These are phyloP conservation scores for Saguinus oedipus DNA, from an alignment of 2,797 vertebrate genomes.

Conservation along the genomic window DNA sequence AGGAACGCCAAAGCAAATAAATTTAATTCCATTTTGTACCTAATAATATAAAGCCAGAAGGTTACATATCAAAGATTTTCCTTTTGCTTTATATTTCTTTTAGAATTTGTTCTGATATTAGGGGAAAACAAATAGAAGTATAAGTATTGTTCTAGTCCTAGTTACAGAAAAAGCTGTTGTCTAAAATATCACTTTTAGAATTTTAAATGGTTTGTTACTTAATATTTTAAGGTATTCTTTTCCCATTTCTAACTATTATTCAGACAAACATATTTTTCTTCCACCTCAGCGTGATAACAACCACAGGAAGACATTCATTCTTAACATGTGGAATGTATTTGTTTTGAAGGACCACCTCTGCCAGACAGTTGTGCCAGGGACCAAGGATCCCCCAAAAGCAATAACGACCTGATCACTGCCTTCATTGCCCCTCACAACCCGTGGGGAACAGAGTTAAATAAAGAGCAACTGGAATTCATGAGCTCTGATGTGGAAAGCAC, in stretches of 20 bases:
- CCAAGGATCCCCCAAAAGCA: neutral
- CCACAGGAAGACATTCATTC: neutral
- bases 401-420: too few relatives aligned
- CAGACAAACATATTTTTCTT: neutral
- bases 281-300: neutral
- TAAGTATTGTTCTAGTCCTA: neutral
- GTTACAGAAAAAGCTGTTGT: neutral
- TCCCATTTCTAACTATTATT: neutral
- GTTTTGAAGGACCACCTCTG: neutral
- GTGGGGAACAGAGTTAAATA: neutral
- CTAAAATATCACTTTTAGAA: constrained; percentile 5
- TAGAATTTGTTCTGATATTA: neutral
- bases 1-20: constrained; percentile 40
- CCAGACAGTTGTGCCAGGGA: neutral
- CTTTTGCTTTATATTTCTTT: constrained; percentile 47
- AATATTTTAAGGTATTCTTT: neutral
- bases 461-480: neutral
- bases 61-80: constrained; percentile 64
- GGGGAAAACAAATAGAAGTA: neutral
- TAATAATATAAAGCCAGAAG: constrained; percentile 61
- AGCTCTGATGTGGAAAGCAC: neutral
- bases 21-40: constrained; percentile 68
- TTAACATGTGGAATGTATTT: neutral
- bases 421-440: neutral
- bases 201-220: neutral